A percentile compares a stretch with the other conserved stretches of the same genome.
phyloP scores from a whole-genome alignment of 2,113 vertebrate species.

The Ramphastos sulfuratus region DNA sequence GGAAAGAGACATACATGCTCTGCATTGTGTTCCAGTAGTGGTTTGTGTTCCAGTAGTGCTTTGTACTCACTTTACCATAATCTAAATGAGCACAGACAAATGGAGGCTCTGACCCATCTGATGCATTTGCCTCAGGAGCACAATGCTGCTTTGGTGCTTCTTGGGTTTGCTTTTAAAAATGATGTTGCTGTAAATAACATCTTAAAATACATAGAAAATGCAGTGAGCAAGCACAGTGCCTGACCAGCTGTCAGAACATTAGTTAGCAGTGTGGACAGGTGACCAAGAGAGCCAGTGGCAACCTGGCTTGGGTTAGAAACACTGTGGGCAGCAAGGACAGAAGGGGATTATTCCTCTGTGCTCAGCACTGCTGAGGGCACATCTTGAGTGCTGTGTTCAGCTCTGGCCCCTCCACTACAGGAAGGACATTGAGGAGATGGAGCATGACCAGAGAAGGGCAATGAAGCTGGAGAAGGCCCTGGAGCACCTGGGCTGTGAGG shows the following conservation, averaged over 20 bases:
- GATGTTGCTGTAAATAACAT: not conserved
- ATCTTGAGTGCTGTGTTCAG: too few relatives aligned
- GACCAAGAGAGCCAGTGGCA: too few relatives aligned
- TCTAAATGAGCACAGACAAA: conserved; percentile 54
- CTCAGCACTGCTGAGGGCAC: too few relatives aligned
- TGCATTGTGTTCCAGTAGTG: conserved; percentile 39
- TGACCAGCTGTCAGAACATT: not conserved
- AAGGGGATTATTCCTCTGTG: too few relatives aligned
- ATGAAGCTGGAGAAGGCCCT: too few relatives aligned
- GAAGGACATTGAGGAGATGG: too few relatives aligned
- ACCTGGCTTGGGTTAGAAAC: too few relatives aligned
- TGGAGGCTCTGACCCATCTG: conserved; percentile 10
- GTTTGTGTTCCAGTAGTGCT: conserved; percentile 34
- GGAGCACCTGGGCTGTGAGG: too few relatives aligned
- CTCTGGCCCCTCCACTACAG: too few relatives aligned
- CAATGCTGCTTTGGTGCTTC: not conserved
- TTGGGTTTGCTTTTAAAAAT: not conserved
- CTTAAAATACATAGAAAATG: not conserved
- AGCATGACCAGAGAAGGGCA: too few relatives aligned
- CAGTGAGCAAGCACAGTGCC: not conserved
- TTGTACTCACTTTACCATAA: conserved; percentile 37
- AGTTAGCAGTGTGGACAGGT: not conserved
- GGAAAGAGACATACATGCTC: conserved; percentile 42
- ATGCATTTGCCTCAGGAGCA: not conserved
- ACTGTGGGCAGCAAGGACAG: too few relatives aligned